Evolutionary conservation across 2,888 invertebrate genomes (phyloP).

Genomic region (Dicyrtomina minuta): DNA sequence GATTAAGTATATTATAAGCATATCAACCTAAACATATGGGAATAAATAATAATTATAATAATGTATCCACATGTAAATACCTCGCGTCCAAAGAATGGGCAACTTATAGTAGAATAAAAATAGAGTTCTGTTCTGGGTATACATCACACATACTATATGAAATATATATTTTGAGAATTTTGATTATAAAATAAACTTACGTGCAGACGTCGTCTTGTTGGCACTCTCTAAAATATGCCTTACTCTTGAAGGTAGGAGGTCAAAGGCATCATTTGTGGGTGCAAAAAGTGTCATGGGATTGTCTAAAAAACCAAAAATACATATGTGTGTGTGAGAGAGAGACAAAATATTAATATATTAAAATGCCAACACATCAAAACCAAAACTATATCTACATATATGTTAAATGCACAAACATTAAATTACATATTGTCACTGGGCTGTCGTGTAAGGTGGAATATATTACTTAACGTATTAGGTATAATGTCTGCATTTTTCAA

Average conservation of each 20-base stretch:
- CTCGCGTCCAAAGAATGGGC: no score
- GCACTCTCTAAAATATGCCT: slow-evolving; percentile 45
- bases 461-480: no score
- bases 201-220: slow-evolving; percentile 20
- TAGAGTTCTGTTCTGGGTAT: no score
- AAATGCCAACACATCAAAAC: neutral
- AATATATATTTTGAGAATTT: neutral
- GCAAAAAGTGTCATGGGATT: slow-evolving; percentile 53
- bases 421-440: neutral
- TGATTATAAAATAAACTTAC: slow-evolving; percentile 22
- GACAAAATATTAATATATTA: neutral
- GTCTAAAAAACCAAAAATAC: slow-evolving; percentile 36
- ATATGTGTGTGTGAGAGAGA: neutral
- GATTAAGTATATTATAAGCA: no score
- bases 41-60: no score
- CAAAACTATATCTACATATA: no score
- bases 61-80: no score
- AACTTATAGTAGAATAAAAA: no score
- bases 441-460: no score
- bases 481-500: no score
- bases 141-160: no score
- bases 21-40: neutral
- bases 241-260: slow-evolving; percentile 47
- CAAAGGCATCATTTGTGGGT: slow-evolving; percentile 53
- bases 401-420: neutral